Evolutionary conservation across 2,113 vertebrate species (phyloP).

Genomic region (Amphiprion percula): DNA sequence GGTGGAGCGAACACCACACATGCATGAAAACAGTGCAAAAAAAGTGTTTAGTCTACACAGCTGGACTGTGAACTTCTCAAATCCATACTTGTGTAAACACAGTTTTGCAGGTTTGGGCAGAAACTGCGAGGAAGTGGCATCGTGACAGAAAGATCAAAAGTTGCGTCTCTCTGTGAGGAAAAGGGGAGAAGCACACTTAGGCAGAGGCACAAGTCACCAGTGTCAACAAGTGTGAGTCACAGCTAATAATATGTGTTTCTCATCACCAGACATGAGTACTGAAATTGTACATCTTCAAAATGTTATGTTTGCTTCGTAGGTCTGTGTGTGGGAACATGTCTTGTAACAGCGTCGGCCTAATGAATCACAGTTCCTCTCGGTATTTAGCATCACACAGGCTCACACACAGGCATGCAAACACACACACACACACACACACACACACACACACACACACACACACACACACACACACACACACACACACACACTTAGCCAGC

Average conservation of each 20-base stretch:
- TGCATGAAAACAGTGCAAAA: slow-evolving; percentile 37
- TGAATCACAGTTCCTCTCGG: slow-evolving; percentile 60
- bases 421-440: slow-evolving; percentile 13
- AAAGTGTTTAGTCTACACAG: slow-evolving; percentile 83
- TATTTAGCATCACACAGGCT: slow-evolving; percentile 56
- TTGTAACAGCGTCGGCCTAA: slow-evolving; percentile 54
- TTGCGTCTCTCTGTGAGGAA: slow-evolving; percentile 6
- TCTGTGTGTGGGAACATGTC: slow-evolving; percentile 10
- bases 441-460: too few species aligned
- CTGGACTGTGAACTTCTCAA: slow-evolving; percentile 65
- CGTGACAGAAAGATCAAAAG: slow-evolving; percentile 43
- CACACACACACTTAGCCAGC: slow-evolving; percentile 44
- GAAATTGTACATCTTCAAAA: slow-evolving; percentile 21
- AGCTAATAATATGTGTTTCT: slow-evolving; percentile 41
- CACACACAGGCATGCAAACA: slow-evolving; percentile 34
- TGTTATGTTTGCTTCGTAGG: not conserved
- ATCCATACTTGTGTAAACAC: slow-evolving; percentile 67
- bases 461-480: not conserved
- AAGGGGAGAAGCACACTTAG: not conserved
- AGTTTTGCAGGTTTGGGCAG: slow-evolving; percentile 28
- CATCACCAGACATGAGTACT: slow-evolving; percentile 62
- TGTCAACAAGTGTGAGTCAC: slow-evolving; percentile 17
- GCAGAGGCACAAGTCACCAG: not conserved
- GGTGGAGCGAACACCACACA: slow-evolving; percentile 54
- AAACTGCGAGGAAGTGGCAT: slow-evolving; percentile 51